Percentiles rank a stretch among this genome's conserved stretches.
Evolutionary conservation across 2,888 invertebrate genomes (phyloP).

Genomic region (Exephanes ischioxanthus): DNA sequence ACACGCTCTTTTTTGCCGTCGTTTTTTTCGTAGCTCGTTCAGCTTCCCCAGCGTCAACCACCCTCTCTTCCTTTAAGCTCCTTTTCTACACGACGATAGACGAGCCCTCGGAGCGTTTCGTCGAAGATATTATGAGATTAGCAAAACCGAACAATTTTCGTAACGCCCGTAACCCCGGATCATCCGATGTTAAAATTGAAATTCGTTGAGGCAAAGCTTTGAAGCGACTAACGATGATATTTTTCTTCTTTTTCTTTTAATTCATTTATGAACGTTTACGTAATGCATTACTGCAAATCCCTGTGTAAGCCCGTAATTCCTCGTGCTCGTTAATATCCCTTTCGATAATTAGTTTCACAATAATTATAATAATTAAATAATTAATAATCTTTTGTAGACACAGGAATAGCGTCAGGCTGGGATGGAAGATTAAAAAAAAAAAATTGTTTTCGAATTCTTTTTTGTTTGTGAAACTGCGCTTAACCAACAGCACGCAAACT

Average conservation of each 20-base stretch:
- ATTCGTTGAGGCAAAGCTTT: background rate
- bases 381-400: slow-evolving; percentile 11
- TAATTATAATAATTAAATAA: slow-evolving; percentile 33
- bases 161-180: background rate
- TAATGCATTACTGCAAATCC: background rate
- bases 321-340: slow-evolving; percentile 30
- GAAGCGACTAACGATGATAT: background rate
- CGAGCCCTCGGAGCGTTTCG: slow-evolving; percentile 8
- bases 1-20: background rate
- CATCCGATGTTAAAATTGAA: background rate
- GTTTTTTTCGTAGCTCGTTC: background rate
- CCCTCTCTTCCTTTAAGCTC: background rate
- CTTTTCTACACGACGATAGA: background rate
- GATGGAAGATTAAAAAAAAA: background rate
- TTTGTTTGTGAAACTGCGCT: too few relatives aligned
- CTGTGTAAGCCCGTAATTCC: background rate
- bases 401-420: background rate
- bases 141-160: slow-evolving; percentile 18
- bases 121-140: slow-evolving; percentile 12
- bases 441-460: background rate
- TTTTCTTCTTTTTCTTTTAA: background rate
- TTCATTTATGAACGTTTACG: background rate
- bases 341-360: slow-evolving; percentile 13
- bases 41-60: background rate
- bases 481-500: slow-evolving; percentile 21